Base-by-base conservation (phyloP, 2,888 invertebrate genomes). In the Laothoe populi region DNA sequence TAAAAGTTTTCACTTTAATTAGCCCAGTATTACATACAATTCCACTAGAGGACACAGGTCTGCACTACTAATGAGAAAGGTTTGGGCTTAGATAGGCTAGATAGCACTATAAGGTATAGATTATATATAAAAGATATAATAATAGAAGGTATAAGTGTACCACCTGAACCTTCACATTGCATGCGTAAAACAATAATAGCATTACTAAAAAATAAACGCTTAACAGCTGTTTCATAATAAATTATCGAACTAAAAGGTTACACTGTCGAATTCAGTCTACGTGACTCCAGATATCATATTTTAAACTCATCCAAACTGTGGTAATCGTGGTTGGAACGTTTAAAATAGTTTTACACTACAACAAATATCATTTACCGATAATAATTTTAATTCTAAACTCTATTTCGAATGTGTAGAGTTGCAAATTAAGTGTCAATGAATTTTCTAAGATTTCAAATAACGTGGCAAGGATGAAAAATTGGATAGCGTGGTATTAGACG, bases 221-320 rank as follows among this genome's bases (percentile, higher is more conserved):
- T 66, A 60, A 44, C 62, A 38, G 61, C 63, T 66, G 63, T 66
- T 67, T 57, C 59, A 53, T 63, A 65, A 57, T 70, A 66, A 67
- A 68, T 66, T 65, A 62, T 57, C 45, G 59, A 71, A 68, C 66
- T 64, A 70, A 73, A 72, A 66, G 64, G 66, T 67, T 19, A 42
- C 61, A 64, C 60, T 64, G 65, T 69, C 59, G 66, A 70, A 66
- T 66, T 63, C 11, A 66, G 60, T 23, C 59, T 73, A 81, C 82
- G 81, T 82, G 81, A 82, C 76, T 66, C 40, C 74, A 74, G 73
- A 71, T 73, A 70, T 68, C 63, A 64, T 69, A 72, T 75, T 73
- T 76, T 75, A 67, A 72, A 74, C 69, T 70, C 70, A 73, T 74
- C 72, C 66, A 57, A 69, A 76, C 75, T 78, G 77, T 73, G 71